Evolutionary conservation across 1,140 invertebrate genomes (phyloP).

Genomic region (Drosophila lowei): DNA sequence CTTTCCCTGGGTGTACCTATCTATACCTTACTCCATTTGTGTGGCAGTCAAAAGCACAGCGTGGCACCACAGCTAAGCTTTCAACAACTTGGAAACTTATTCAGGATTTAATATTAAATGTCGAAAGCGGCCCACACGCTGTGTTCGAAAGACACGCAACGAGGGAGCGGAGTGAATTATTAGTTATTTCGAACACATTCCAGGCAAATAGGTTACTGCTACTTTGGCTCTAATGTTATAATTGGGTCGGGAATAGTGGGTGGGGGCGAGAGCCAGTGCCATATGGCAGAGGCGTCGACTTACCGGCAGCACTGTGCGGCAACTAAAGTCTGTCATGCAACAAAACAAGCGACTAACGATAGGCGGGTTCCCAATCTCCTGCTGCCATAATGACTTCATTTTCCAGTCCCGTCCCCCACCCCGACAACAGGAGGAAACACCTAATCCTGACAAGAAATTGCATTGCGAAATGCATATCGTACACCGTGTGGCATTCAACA

Average conservation of each 20-base stretch:
- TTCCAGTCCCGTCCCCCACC: conserved; percentile 2
- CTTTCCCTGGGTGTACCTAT: no score
- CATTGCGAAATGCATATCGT: conserved; percentile 48
- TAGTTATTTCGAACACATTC: conserved; percentile 41
- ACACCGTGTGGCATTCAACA: conserved; percentile 52
- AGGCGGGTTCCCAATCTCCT: conserved; percentile 16
- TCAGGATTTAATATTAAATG: conserved; percentile 53
- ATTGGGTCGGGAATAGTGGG: conserved; percentile 11
- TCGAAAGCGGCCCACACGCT: conserved; percentile 32
- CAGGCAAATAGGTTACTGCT: conserved; percentile 22
- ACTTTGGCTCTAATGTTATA: conserved; percentile 23
- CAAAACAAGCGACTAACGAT: conserved; percentile 39
- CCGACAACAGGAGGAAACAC: not conserved
- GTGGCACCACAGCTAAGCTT: conserved; percentile 50
- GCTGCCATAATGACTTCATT: conserved; percentile 66
- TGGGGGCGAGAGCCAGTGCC: not conserved
- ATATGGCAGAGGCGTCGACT: conserved; percentile 39
- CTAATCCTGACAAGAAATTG: conserved; percentile 23
- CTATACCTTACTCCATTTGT: conserved; percentile 1
- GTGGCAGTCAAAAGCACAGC: conserved; percentile 35
- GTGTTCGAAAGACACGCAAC: conserved; percentile 22
- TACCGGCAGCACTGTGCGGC: not conserved
- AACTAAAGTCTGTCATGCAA: conserved; percentile 58
- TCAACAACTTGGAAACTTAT: conserved; percentile 72
- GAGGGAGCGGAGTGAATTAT: conserved; percentile 25